Evolutionary conservation across 2,797 vertebrate genomes (phyloP).

Genomic region (Pterois miles): DNA sequence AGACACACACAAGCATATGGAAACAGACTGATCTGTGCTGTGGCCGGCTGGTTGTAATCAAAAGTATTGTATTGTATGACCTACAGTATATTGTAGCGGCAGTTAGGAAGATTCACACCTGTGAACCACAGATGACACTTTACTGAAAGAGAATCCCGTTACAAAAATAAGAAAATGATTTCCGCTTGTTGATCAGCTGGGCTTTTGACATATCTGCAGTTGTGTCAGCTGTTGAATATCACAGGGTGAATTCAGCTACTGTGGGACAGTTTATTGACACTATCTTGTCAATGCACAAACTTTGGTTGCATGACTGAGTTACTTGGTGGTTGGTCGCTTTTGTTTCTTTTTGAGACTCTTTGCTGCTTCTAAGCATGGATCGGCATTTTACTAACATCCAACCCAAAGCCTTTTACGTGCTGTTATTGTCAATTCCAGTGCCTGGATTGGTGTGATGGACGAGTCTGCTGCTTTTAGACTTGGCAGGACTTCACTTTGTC

Average conservation of each 20-base stretch:
- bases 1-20: constrained; percentile 22
- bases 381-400: background rate
- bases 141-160: too few species aligned
- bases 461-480: background rate
- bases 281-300: background rate
- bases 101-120: background rate
- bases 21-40: constrained; percentile 1
- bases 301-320: background rate
- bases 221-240: too few species aligned
- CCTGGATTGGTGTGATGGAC: background rate
- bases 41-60: background rate
- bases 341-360: background rate
- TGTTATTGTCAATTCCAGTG: background rate
- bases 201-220: background rate
- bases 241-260: too few species aligned
- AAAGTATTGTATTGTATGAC: background rate
- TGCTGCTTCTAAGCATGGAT: background rate
- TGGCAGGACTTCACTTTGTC: background rate
- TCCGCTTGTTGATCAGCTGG: too few species aligned
- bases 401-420: background rate
- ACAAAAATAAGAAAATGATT: too few species aligned
- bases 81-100: background rate
- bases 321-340: background rate
- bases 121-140: too few species aligned
- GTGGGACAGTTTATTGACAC: too few species aligned